Evolutionary conservation across 1,140 invertebrate species (phyloP).

Genomic region (Apis florea): DNA sequence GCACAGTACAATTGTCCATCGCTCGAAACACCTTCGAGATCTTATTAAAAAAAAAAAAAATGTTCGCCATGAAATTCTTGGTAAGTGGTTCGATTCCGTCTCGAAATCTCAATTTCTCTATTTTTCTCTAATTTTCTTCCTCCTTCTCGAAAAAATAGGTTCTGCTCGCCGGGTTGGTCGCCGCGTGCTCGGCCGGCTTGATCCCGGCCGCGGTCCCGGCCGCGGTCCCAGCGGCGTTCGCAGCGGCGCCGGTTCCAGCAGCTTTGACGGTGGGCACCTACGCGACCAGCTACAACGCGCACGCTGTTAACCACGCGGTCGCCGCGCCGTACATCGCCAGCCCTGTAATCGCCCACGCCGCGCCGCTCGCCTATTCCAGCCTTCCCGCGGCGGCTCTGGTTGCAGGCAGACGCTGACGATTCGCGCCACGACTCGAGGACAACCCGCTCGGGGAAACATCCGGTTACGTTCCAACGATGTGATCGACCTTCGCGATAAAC

Average conservation of each 20-base stretch:
- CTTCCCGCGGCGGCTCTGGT: conserved; percentile 53
- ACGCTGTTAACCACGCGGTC: conserved; percentile 83
- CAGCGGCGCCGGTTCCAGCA: conserved; percentile 80
- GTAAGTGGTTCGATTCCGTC: conserved; percentile 77
- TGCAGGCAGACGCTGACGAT: conserved; percentile 64
- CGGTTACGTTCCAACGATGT: neutral
- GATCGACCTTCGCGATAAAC: conserved; percentile 8
- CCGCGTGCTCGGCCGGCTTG: conserved; percentile 69
- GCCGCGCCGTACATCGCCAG: conserved; percentile 81
- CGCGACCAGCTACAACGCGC: conserved; percentile 83
- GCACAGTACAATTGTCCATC: conserved; percentile 76
- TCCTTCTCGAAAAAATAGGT: conserved; percentile 70
- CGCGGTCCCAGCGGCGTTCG: conserved; percentile 72
- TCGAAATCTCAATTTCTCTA: neutral
- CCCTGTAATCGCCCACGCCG: conserved; percentile 73
- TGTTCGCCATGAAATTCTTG: conserved; percentile 81
- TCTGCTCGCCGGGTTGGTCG: conserved; percentile 78
- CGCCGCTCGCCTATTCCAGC: conserved; percentile 67
- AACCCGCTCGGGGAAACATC: conserved; percentile 10
- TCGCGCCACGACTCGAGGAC: neutral
- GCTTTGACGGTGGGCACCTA: conserved; percentile 82
- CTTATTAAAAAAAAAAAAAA: conserved; percentile 80
- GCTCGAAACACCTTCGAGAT: conserved; percentile 67
- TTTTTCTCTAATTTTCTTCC: conserved; percentile 35
- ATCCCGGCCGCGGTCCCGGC: conserved; percentile 74